phyloP scores from a whole-genome alignment of 2,113 vertebrate genomes.

The Hyperoodon ampullatus region DNA sequence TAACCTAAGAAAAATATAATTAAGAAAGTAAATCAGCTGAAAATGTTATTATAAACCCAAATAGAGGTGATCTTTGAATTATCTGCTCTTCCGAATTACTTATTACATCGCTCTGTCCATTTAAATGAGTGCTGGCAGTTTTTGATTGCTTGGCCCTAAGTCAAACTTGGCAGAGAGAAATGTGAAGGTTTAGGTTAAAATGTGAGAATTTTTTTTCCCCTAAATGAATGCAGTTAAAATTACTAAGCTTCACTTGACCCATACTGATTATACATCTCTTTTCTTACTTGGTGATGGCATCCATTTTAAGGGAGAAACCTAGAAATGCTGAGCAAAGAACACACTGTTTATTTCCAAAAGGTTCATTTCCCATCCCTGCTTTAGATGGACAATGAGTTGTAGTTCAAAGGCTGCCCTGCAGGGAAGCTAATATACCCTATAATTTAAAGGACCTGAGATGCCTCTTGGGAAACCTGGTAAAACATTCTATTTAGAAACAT shows the following conservation, averaged over 20 bases:
- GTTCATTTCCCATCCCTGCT: constrained; percentile 59
- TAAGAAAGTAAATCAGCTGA: constrained; percentile 53
- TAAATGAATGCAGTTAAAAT: constrained; percentile 62
- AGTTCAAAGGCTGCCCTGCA: constrained; percentile 75
- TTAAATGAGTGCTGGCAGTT: background rate
- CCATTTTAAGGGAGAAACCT: constrained; percentile 46
- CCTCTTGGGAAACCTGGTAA: constrained; percentile 76
- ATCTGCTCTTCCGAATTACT: constrained; percentile 34
- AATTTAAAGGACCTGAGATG: constrained; percentile 71
- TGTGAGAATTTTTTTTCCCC: background rate
- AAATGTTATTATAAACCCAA: constrained; percentile 48
- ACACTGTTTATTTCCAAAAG: constrained; percentile 36
- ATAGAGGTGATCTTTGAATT: constrained; percentile 7
- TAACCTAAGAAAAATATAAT: constrained; percentile 47
- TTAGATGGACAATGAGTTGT: constrained; percentile 65
- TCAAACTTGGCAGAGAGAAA: constrained; percentile 40
- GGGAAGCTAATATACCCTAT: constrained; percentile 72
- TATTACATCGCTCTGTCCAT: background rate
- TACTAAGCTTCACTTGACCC: constrained; percentile 45
- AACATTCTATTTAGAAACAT: constrained; percentile 80
- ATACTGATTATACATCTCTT: background rate
- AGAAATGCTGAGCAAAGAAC: constrained; percentile 44
- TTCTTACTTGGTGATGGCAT: background rate
- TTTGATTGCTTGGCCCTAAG: constrained; percentile 59
- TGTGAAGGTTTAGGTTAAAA: constrained; percentile 46